Conservation (phyloP, 2,888 invertebrate species). For the Gnatocerus cornutus region DNA sequence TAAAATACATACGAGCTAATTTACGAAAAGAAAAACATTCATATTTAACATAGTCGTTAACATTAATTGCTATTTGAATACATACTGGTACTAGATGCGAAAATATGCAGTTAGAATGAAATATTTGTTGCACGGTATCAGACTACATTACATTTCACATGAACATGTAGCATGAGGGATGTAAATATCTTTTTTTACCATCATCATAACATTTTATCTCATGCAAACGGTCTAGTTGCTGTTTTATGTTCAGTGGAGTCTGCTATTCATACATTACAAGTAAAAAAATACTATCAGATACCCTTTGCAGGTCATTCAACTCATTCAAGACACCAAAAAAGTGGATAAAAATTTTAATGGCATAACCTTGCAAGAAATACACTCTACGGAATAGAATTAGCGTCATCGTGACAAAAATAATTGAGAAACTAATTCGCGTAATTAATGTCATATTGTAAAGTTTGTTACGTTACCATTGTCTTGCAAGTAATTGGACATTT, state of each 20-base stretch:
- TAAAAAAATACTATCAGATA: too few relatives aligned
- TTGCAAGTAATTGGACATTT: conserved; percentile 12
- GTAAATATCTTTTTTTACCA: conserved; percentile 34
- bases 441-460: conserved; percentile 14
- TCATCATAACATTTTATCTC: conserved; percentile 16
- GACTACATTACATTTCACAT: conserved; percentile 10
- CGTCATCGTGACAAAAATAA: conserved; percentile 11
- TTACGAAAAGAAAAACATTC: conserved; percentile 2
- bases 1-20: background rate
- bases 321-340: too few relatives aligned
- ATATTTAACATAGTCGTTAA: conserved; percentile 34
- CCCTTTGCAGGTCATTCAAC: too few relatives aligned
- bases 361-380: background rate
- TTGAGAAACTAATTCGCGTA: conserved; percentile 23
- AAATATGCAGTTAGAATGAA: conserved; percentile 42
- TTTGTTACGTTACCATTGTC: conserved; percentile 20
- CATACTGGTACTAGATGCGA: conserved; percentile 42
- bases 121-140: conserved; percentile 21
- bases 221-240: conserved; percentile 17
- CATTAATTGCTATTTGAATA: conserved; percentile 45
- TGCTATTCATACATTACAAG: too few relatives aligned
- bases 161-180: conserved; percentile 34
- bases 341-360: too few relatives aligned
- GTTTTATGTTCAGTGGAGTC: background rate
- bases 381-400: background rate